Evolutionary conservation across 2,888 invertebrate genomes (phyloP), one percentile per base, ranked within the genome.

Genomic region (Diogma glabrata): DNA sequence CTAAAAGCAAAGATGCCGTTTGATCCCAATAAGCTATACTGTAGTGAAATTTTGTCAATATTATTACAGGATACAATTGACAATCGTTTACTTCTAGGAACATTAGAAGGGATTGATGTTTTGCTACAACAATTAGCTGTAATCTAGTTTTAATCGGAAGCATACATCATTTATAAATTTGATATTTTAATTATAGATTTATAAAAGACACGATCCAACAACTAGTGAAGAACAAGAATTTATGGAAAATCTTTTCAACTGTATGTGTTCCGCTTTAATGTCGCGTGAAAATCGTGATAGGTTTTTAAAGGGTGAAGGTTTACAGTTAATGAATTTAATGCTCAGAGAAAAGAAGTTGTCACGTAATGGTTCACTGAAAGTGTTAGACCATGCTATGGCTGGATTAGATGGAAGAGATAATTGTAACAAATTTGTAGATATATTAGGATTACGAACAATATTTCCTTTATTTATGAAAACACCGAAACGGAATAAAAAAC

Each of bases 401-500:
- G 95, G 95, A 0, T 79, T 82, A 1, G 91, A 95, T 64, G 97
- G 96, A 0, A 82, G 81, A 57, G 95, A 96, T 61, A 96, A 96
- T 67, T 93, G 95, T 67, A 92, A 90, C 65, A 97, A 97, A 71
- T 94, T 99, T 69, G 93, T 99, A 0, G 97, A 99, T 64, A 97
- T 97, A 61, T 76, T 97, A 20, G 95, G 99, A 0, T 75, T 99
- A 12, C 76, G 97, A 45, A 95, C 95, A 5, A 87, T 99, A 54
- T 99, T 99, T 70, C 99, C 99, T 1, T 73, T 99, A 1, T 99
- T 97, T 65, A 97, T 99, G 97, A 94, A 96, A 72, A 97, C 97
- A 0, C 99, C 99, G 1, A 88, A 88, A 61, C 82, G 86, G 60
- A 81, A 81, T 60, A 75, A 85, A 54, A 85, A 84, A 63, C 81